Percentiles rank a stretch among this genome's conserved stretches.
phyloP scores from a whole-genome alignment of 2,113 vertebrate species.

The Heteronetta atricapilla region DNA sequence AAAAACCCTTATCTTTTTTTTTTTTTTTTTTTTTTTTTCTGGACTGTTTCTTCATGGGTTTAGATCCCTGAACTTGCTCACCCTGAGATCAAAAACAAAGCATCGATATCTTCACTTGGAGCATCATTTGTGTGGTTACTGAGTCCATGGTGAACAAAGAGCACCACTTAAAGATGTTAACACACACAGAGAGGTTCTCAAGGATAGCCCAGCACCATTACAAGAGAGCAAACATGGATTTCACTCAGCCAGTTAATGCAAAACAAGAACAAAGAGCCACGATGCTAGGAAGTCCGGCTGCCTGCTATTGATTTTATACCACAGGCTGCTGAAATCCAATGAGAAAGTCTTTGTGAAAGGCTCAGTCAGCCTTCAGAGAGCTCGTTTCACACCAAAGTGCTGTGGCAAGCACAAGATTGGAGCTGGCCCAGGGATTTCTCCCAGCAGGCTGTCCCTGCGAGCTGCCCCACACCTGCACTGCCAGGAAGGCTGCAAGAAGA shows the following conservation, averaged over 20 bases:
- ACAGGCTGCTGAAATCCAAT: not conserved
- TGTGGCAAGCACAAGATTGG: not conserved
- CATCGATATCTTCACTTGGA: not conserved
- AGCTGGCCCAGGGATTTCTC: not conserved
- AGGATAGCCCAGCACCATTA: not conserved
- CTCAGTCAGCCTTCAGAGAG: not conserved
- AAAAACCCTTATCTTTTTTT: not conserved
- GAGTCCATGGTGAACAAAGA: not conserved
- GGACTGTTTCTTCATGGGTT: not conserved
- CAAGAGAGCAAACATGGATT: not conserved
- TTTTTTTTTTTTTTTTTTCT: not conserved
- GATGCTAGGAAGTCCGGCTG: not conserved
- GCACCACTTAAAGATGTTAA: not conserved
- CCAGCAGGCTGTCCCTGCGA: accelerated
- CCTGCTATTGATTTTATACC: not conserved
- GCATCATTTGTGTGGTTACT: accelerated
- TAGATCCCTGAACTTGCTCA: not conserved
- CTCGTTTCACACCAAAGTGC: not conserved
- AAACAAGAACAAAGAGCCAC: not conserved
- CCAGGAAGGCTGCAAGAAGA: not conserved
- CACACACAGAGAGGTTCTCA: not conserved
- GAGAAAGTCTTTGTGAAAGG: not conserved
- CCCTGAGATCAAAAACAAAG: not conserved
- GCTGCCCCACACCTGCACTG: accelerated
- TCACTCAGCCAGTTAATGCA: not conserved